phyloP scores from a whole-genome alignment of 2,888 invertebrate species.

The Polietes domitor region DNA sequence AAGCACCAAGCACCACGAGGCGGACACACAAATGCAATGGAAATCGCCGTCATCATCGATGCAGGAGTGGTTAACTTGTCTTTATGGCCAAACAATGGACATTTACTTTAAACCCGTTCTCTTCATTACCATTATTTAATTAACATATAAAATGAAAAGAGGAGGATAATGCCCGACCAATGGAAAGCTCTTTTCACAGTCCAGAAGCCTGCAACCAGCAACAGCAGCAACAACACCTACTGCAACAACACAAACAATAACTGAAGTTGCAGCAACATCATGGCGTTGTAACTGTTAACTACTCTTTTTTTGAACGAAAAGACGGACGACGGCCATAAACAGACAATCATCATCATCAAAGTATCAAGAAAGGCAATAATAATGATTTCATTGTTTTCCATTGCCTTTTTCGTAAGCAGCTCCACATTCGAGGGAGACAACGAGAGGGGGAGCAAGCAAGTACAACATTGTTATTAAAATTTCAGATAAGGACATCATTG shows the following conservation, averaged over 20 bases:
- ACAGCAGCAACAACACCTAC: constrained; percentile 33
- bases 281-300: background rate
- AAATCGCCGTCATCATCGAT: background rate
- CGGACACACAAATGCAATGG: constrained; percentile 13
- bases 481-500: constrained; percentile 42
- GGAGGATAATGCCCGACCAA: background rate
- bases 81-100: constrained; percentile 37
- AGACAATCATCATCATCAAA: constrained; percentile 26
- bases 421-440: no score
- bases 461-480: constrained; percentile 56
- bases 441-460: background rate
- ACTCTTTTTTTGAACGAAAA: background rate
- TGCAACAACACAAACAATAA: background rate
- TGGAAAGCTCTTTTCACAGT: background rate
- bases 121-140: constrained; percentile 66
- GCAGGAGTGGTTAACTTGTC: constrained; percentile 11
- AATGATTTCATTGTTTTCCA: constrained; percentile 70
- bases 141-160: constrained; percentile 51
- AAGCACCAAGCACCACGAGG: background rate
- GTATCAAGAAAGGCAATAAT: constrained; percentile 14
- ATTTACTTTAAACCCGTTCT: constrained; percentile 53
- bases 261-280: background rate
- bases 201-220: background rate
- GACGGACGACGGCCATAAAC: background rate
- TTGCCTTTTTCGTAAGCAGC: background rate